Conservation (phyloP, 2,113 vertebrate genomes). For the Semicossyphus pulcher region DNA sequence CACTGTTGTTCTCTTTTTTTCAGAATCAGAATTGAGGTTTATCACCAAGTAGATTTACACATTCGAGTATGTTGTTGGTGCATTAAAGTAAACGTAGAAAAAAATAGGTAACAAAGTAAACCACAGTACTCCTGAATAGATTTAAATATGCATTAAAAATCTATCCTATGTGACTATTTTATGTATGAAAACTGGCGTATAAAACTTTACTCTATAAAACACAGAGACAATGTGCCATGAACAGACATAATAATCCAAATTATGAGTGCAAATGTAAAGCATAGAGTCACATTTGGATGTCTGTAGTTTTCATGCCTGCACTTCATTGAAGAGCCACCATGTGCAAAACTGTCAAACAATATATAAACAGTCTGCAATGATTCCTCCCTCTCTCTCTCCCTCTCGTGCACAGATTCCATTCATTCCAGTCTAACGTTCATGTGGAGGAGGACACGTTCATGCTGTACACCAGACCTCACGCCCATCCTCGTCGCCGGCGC, state of each 20-base stretch:
- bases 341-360: constrained; percentile 14
- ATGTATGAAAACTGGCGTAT: too few species aligned
- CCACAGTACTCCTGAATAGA: too few species aligned
- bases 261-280: neutral
- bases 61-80: too few species aligned
- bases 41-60: too few species aligned
- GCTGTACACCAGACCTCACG: constrained; percentile 41
- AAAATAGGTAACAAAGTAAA: too few species aligned
- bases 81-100: too few species aligned
- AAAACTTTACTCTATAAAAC: too few species aligned
- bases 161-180: too few species aligned
- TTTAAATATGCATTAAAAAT: too few species aligned
- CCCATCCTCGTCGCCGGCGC: constrained; percentile 27
- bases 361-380: constrained; percentile 24
- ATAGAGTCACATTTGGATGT: neutral
- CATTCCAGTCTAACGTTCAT: constrained; percentile 49
- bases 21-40: too few species aligned
- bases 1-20: too few species aligned
- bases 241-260: neutral
- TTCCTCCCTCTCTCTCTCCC: neutral
- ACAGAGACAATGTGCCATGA: too few species aligned
- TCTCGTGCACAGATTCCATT: constrained; percentile 51
- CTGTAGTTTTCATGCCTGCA: neutral
- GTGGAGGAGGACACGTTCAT: constrained; percentile 22
- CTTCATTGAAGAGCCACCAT: neutral